These are phyloP conservation scores for Sericinus montela DNA, from an alignment of 2,888 invertebrate species.

Conservation along the genomic window DNA sequence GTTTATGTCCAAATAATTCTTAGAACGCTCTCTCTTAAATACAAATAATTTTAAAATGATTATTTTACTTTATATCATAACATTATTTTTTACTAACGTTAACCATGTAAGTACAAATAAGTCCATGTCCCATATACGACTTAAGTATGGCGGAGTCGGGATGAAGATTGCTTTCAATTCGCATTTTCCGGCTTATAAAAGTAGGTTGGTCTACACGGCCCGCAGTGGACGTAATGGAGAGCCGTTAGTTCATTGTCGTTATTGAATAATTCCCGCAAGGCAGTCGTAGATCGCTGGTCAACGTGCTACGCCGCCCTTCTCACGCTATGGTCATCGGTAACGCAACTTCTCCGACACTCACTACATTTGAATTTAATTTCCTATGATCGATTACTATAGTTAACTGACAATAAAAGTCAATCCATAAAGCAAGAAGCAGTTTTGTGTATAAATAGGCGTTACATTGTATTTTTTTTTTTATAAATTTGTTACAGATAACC, in stretches of 20 bases:
- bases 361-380: too few relatives aligned
- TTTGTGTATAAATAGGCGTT: too few relatives aligned
- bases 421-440: too few relatives aligned
- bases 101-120: slow-evolving; percentile 18
- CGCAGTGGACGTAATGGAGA: slow-evolving; percentile 67
- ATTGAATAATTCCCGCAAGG: slow-evolving; percentile 70
- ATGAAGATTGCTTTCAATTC: slow-evolving; percentile 75
- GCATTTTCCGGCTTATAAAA: slow-evolving; percentile 74
- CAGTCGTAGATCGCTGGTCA: slow-evolving; percentile 41
- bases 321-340: slow-evolving; percentile 28
- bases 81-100: background rate
- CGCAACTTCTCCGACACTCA: background rate
- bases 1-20: background rate
- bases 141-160: slow-evolving; percentile 54
- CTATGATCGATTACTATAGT: too few relatives aligned
- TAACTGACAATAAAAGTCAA: too few relatives aligned
- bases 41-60: background rate
- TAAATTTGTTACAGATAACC: slow-evolving; percentile 82
- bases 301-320: slow-evolving; percentile 25
- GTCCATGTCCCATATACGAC: slow-evolving; percentile 28
- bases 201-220: slow-evolving; percentile 65
- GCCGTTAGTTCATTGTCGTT: slow-evolving; percentile 73
- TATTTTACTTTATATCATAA: background rate
- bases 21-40: background rate
- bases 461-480: too few relatives aligned